Evolutionary conservation across 2,888 invertebrate species (phyloP).

Genomic region (Stictocephala bisonia): DNA sequence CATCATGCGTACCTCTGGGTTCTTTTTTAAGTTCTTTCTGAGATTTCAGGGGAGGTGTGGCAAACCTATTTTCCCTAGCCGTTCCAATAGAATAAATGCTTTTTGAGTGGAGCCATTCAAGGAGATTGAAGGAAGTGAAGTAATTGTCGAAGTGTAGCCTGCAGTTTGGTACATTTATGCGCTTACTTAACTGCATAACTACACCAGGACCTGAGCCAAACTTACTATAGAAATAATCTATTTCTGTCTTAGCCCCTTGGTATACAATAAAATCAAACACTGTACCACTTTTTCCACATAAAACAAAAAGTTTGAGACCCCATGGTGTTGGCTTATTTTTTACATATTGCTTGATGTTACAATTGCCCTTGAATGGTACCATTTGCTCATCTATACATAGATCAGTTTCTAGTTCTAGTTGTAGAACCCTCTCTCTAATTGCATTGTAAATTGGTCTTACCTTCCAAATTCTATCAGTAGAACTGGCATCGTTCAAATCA

Average conservation of each 20-base stretch:
- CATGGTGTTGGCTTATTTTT: conserved; percentile 54
- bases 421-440: conserved; percentile 19
- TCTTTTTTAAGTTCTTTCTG: conserved; percentile 43
- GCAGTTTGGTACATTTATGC: conserved; percentile 30
- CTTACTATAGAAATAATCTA: conserved; percentile 27
- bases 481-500: conserved; percentile 1
- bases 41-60: conserved; percentile 43
- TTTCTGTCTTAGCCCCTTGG: conserved; percentile 52
- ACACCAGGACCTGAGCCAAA: conserved; percentile 51
- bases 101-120: conserved; percentile 30
- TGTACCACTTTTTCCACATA: conserved; percentile 54
- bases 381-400: conserved; percentile 50
- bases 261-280: conserved; percentile 56
- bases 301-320: conserved; percentile 55
- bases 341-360: conserved; percentile 56
- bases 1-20: conserved; percentile 32
- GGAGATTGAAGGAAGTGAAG: conserved; percentile 45
- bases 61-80: conserved; percentile 43
- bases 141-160: conserved; percentile 52
- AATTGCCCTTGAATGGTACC: conserved; percentile 57
- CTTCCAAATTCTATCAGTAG: conserved; percentile 44
- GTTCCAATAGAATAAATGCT: conserved; percentile 46
- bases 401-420: conserved; percentile 9
- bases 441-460: conserved; percentile 43
- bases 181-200: conserved; percentile 48